Evolutionary conservation across 1,140 invertebrate genomes (phyloP), one percentile per base, ranked within the genome.

Genomic region (Drosophila novamexicana): DNA sequence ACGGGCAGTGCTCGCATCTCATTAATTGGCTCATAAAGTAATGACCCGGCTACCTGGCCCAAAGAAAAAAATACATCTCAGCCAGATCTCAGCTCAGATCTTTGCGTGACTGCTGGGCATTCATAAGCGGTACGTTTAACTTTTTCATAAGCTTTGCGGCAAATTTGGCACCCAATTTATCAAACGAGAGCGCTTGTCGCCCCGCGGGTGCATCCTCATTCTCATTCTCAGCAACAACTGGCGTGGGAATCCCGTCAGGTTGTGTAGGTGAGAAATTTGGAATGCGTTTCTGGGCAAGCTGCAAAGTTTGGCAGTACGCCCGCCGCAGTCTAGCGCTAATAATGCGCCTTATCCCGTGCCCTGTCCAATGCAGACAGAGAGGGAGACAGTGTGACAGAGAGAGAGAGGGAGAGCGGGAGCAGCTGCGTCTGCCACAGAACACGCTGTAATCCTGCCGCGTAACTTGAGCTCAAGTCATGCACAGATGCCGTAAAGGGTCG

Each of bases 121-220:
- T 47, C 75, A 74, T 88, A 79, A 77, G 70, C 66, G 45, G 14
- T 79, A 49, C 85, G 85, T 88, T 88, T 88, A 88, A 88, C 84
- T 88, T 88, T 84, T 81, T 88, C 70, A 80, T 77, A 88, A 89
- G 80, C 73, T 77, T 76, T 66, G 82, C 70, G 65, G 62, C 63
- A 73, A 68, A 72, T 83, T 88, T 89, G 84, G 77, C 80, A 88
- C 84, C 80, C 80, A 84, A 88, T 88, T 88, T 79, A 88, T 89
- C 83, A 83, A 83, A 69, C 47, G 50, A 68, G 82, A 58, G 66
- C 75, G 75, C 68, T 81, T 78, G 78, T 79, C 81, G 81, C 84
- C 79, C 75, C 78, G 70, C 42, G 22, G 22, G 22, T 29, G 22
- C 63, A 79, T 18, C 2, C 18, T 18, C 1, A 52, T 64, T 29